Conservation (phyloP, 2,888 invertebrate genomes). For the Linnaemya vulpina region DNA sequence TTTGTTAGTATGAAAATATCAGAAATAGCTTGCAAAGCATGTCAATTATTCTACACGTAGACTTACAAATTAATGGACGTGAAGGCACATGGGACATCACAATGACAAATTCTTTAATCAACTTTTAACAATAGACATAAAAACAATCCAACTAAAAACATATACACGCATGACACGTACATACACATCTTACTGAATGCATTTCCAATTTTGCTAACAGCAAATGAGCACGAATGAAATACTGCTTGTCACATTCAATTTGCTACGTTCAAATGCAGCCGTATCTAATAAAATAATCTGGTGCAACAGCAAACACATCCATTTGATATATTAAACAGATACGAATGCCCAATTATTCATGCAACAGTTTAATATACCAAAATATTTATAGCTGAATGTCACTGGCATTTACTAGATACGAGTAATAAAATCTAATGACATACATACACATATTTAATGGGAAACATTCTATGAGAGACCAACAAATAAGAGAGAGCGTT, state of each 20-base stretch:
- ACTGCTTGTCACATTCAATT: conserved; percentile 24
- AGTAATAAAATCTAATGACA: too few relatives aligned
- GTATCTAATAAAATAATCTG: conserved; percentile 19
- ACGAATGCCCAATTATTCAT: neutral
- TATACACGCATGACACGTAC: too few relatives aligned
- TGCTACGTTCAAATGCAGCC: conserved; percentile 8
- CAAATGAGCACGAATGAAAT: conserved; percentile 12
- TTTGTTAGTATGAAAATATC: too few relatives aligned
- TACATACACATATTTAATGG: too few relatives aligned
- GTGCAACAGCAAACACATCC: conserved; percentile 23
- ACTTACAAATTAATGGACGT: too few relatives aligned
- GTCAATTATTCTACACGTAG: too few relatives aligned
- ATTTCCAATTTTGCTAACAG: neutral
- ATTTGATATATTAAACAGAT: conserved; percentile 4
- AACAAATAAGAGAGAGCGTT: neutral
- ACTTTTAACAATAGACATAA: too few relatives aligned
- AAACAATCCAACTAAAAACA: too few relatives aligned
- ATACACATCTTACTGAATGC: neutral
- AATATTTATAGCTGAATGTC: conserved; percentile 15
- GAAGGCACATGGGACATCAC: too few relatives aligned
- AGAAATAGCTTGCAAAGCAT: too few relatives aligned
- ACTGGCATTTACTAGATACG: conserved; percentile 33
- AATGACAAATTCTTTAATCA: too few relatives aligned
- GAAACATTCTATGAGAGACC: neutral
- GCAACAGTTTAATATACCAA: neutral